phyloP scores from a whole-genome alignment of 2,797 vertebrate genomes.

The Morelia viridis region DNA sequence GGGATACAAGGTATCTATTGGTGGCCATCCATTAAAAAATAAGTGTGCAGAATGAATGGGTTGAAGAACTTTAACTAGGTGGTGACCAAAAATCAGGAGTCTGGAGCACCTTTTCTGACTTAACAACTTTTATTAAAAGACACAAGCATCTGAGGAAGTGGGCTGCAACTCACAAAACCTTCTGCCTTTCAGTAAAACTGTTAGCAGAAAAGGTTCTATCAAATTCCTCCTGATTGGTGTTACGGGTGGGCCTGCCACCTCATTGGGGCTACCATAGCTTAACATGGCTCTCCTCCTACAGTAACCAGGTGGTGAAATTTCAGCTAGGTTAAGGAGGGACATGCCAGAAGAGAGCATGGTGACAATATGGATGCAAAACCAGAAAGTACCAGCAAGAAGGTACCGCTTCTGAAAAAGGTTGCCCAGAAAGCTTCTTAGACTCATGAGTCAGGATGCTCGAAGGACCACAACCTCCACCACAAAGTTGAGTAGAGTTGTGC shows the following conservation, averaged over 20 bases:
- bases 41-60: no score
- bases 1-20: no score
- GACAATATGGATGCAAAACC: rapidly evolving
- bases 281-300: neutral
- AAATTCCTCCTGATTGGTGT: neutral
- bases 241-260: no score
- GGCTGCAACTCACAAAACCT: no score
- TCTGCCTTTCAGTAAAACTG: neutral
- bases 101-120: no score
- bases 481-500: neutral
- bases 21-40: no score
- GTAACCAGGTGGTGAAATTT: neutral
- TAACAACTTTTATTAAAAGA: no score
- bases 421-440: neutral
- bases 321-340: rapidly evolving
- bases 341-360: neutral
- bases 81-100: no score
- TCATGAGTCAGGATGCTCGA: neutral
- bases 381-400: neutral
- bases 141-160: no score
- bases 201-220: neutral
- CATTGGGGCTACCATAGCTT: neutral
- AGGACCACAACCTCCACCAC: neutral
- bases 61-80: no score
- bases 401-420: neutral